Evolutionary conservation across 2,888 invertebrate species (phyloP).

Genomic region (Drosophila aldrichi): DNA sequence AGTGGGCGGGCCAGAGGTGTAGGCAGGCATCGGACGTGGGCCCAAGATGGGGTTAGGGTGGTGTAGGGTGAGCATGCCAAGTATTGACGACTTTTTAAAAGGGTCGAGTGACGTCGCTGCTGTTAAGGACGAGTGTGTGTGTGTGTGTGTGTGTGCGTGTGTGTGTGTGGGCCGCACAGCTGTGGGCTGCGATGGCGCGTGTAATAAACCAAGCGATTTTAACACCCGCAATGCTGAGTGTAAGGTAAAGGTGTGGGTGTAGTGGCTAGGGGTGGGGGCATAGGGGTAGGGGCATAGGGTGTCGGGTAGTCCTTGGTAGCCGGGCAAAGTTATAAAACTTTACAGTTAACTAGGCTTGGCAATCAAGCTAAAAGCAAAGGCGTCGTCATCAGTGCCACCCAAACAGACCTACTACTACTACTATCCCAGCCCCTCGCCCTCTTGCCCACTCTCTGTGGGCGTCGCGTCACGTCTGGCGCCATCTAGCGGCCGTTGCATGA

Average conservation of each 20-base stretch:
- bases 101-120: constrained; percentile 70
- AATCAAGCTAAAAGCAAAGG: constrained; percentile 83
- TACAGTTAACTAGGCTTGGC: constrained; percentile 83
- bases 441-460: constrained; percentile 23
- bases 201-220: constrained; percentile 81
- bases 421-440: neutral
- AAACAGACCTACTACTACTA: constrained; percentile 13
- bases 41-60: neutral
- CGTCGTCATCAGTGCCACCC: constrained; percentile 65
- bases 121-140: constrained; percentile 47
- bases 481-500: constrained; percentile 64
- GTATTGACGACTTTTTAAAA: constrained; percentile 82
- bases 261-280: neutral
- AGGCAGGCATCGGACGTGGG: neutral
- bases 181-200: constrained; percentile 64
- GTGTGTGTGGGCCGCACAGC: constrained; percentile 16
- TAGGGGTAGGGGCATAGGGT: constrained; percentile 21
- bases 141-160: constrained; percentile 12
- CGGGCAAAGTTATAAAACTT: constrained; percentile 80
- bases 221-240: constrained; percentile 57
- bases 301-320: constrained; percentile 21
- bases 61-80: constrained; percentile 42
- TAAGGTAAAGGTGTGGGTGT: constrained; percentile 9
- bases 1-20: constrained; percentile 1
- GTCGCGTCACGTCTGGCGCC: constrained; percentile 73